Conservation (phyloP, 2,113 vertebrate species). For the Dunckerocampus dactyliophorus region DNA sequence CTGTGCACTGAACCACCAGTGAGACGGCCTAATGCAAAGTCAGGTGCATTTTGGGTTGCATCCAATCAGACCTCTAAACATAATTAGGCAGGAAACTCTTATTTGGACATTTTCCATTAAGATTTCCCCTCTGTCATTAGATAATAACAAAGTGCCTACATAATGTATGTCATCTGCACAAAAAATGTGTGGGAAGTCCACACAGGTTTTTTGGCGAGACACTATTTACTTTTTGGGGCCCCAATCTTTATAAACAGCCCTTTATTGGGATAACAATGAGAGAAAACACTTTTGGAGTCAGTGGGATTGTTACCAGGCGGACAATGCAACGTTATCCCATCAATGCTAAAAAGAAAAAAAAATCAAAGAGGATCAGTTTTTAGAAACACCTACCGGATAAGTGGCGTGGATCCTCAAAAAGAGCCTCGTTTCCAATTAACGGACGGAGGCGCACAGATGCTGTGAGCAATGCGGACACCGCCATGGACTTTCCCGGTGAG, state of each 20-base stretch:
- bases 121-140: background rate
- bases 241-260: conserved; percentile 55
- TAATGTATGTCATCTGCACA: conserved; percentile 9
- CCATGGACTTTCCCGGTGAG: conserved; percentile 77
- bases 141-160: background rate
- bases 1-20: no score
- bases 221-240: conserved; percentile 52
- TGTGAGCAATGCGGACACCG: conserved; percentile 63
- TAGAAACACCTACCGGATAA: conserved; percentile 77
- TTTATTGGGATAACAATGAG: conserved; percentile 67
- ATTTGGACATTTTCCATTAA: background rate
- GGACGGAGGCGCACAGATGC: conserved; percentile 63
- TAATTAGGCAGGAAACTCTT: no score
- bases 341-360: conserved; percentile 36
- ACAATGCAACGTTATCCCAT: conserved; percentile 72
- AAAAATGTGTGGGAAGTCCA: conserved; percentile 56
- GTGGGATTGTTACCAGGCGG: conserved; percentile 64
- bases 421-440: conserved; percentile 75
- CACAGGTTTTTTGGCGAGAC: conserved; percentile 14
- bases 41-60: no score
- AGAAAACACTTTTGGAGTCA: conserved; percentile 65
- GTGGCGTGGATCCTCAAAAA: conserved; percentile 71
- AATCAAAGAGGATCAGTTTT: conserved; percentile 62
- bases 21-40: no score
- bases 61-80: no score